Evolutionary conservation across 1,140 invertebrate species (phyloP).

Genomic region (Trachymyrmex septentrionalis): DNA sequence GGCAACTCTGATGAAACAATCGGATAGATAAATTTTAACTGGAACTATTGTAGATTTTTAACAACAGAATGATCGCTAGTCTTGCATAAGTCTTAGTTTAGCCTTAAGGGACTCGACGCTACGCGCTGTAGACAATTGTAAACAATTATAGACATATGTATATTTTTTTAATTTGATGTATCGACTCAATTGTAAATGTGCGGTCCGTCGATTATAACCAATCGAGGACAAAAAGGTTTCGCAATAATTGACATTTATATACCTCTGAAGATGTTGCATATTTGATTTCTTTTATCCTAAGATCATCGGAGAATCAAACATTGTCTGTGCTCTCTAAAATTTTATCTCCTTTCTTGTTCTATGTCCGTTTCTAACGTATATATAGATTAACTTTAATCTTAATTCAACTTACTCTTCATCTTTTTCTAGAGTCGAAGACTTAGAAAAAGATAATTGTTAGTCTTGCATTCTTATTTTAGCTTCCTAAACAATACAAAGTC

Average conservation of each 20-base stretch:
- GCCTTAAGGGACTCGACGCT: neutral
- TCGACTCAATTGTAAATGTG: constrained; percentile 1
- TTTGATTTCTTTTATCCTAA: neutral
- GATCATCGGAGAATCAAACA: neutral
- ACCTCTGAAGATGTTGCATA: neutral
- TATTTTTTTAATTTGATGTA: constrained; percentile 43
- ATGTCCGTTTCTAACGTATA: no score
- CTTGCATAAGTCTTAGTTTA: constrained; percentile 21
- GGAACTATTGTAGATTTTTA: constrained; percentile 7
- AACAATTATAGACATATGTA: neutral
- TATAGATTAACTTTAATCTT: no score
- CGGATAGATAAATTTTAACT: neutral
- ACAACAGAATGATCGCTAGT: neutral
- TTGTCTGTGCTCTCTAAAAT: neutral
- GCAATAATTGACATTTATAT: constrained; percentile 10
- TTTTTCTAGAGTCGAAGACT: no score
- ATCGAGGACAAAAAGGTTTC: constrained; percentile 4
- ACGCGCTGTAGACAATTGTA: neutral
- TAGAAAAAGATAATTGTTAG: neutral
- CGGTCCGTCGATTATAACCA: neutral
- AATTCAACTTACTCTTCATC: no score
- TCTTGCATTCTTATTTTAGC: constrained; percentile 2
- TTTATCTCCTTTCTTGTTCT: neutral
- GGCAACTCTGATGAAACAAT: neutral
- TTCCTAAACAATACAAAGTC: no score